Conservation (phyloP, 2,797 vertebrate genomes). For the Manis javanica region DNA sequence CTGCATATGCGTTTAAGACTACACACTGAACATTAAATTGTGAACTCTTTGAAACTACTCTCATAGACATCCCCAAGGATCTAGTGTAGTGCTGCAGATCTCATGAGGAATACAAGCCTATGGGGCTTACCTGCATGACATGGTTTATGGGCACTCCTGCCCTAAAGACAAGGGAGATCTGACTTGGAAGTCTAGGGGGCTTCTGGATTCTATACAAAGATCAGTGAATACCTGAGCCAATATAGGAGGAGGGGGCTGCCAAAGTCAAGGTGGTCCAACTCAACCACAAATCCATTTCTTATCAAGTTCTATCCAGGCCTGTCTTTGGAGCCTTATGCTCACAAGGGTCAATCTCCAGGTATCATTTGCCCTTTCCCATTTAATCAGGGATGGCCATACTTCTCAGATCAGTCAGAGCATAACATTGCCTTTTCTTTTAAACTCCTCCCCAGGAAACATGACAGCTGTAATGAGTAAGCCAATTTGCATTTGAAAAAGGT, state of each 20-base stretch:
- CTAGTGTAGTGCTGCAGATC: not conserved
- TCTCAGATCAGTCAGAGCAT: not conserved
- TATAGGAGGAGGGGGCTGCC: not conserved
- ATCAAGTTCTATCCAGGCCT: not conserved
- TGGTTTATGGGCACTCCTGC: not conserved
- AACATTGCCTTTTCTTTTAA: conserved; percentile 58
- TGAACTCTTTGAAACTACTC: not conserved
- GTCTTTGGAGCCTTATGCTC: conserved; percentile 3
- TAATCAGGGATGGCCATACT: not conserved
- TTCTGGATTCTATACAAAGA: conserved; percentile 25
- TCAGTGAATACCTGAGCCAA: not conserved
- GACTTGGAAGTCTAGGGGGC: not conserved
- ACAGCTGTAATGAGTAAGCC: conserved; percentile 84
- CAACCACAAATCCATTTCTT: conserved; percentile 9
- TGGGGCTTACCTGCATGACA: not conserved
- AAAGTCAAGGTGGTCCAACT: conserved; percentile 2
- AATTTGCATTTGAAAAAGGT: conserved; percentile 90
- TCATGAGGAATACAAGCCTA: conserved; percentile 1
- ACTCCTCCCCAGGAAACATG: conserved; percentile 68
- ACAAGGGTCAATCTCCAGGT: conserved; percentile 18
- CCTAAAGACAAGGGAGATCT: not conserved
- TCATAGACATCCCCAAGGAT: not conserved
- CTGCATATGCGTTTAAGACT: not conserved
- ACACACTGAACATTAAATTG: not conserved
- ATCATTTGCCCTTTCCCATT: conserved; percentile 36